Evolutionary conservation across 1,140 invertebrate species (phyloP), one percentile per base, ranked within the genome.

Genomic region (Zophobas atratus): DNA sequence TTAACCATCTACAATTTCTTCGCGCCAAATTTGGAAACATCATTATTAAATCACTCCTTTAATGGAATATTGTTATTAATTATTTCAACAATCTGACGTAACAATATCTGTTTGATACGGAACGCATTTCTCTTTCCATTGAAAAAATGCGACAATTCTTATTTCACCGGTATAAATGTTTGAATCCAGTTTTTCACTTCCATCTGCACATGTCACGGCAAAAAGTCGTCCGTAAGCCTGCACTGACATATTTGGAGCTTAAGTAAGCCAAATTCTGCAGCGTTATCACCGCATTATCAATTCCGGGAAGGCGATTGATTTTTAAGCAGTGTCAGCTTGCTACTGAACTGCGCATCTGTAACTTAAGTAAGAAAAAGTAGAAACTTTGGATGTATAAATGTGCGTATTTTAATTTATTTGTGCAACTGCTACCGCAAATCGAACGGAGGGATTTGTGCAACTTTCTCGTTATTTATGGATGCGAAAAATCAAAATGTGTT

Each of bases 381-480:
- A 51, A 51, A 51, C n/a, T 51, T 51, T 51, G 49, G 20, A 51
- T 2, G 20, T 51, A 51, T 2, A 4, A 5, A 51, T 51, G 6
- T 51, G n/a, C 6, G 49, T 51, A 67, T 67, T 67, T 67, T 43
- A 67, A 41, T 67, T 39, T 67, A 67, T 67, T 67, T 67, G n/a
- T 67, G 20, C 39, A 67, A 67, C 60, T 67, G 39, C 6, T 6
- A 51, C n/a, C 20, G 49, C 4, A 51, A 51, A 51, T 51, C 49
- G 20, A 51, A 51, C 49, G 3, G 2, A 20, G 2, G 39, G n/a
- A 43, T 38, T 67, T 43, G 39, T 2, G 49, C 38, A 67, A 67
- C 60, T 67, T 67, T 67, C 60, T 67, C 60, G 39, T 67, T 67
- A 67, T 67, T 67, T 67, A 67, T 46, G 60, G 20, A 20, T 20